Conservation (phyloP, 30 jellyfish, hydroid and myxozoan genomes). For the Aurelia aurita region DNA sequence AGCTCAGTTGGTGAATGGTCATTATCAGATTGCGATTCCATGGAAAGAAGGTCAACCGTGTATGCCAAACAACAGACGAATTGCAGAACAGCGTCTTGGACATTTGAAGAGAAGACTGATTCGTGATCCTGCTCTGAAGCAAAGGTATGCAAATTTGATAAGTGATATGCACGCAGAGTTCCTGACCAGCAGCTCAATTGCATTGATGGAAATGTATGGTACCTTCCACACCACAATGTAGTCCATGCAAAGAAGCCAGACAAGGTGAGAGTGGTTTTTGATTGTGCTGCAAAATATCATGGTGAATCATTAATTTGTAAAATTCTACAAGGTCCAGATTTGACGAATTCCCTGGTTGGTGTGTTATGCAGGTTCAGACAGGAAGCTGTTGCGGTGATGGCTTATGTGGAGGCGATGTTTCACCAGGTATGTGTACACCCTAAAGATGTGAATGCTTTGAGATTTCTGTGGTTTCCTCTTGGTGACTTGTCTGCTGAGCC, state of each 20-base stretch:
- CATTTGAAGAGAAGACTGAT: not conserved
- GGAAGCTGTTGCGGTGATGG: slow-evolving; percentile 55
- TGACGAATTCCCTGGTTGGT: slow-evolving; percentile 43
- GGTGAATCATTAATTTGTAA: slow-evolving; percentile 39
- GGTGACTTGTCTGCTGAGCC: slow-evolving; percentile 28
- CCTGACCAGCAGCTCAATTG: slow-evolving; percentile 36
- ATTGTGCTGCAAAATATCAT: slow-evolving; percentile 43
- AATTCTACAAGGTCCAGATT: slow-evolving; percentile 63
- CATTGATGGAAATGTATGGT: slow-evolving; percentile 36
- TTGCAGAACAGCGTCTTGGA: slow-evolving; percentile 7
- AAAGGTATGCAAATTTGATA: slow-evolving; percentile 20
- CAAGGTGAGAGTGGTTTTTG: no score
- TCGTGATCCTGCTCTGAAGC: slow-evolving; percentile 8
- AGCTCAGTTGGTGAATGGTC: slow-evolving; percentile 31
- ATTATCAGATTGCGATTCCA: slow-evolving; percentile 45
- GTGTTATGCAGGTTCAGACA: slow-evolving; percentile 42
- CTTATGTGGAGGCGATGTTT: slow-evolving; percentile 63
- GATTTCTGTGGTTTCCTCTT: slow-evolving; percentile 52
- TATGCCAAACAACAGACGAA: slow-evolving; percentile 21
- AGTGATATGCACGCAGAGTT: slow-evolving; percentile 40
- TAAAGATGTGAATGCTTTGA: slow-evolving; percentile 33
- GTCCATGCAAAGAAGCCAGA: no score
- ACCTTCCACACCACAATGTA: slow-evolving; percentile 65
- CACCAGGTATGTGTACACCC: slow-evolving; percentile 55
- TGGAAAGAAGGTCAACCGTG: slow-evolving; percentile 37